These are phyloP conservation scores for Phengaris alcon DNA, from an alignment of 2,888 invertebrate species.

Conservation along the genomic window DNA sequence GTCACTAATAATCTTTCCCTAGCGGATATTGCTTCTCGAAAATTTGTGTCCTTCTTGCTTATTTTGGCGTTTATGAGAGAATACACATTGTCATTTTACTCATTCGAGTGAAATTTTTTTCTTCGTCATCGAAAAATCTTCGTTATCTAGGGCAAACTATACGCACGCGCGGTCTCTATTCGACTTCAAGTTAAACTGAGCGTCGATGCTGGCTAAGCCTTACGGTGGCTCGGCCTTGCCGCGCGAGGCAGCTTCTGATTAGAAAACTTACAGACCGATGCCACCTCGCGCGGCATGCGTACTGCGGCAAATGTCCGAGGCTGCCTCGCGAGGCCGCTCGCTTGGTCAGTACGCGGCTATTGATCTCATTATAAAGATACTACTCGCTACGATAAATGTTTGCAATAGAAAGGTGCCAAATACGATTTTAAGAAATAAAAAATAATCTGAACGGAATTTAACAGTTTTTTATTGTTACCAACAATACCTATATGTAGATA, in stretches of 20 bases:
- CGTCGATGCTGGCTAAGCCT: constrained; percentile 8
- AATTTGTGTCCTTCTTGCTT: constrained; percentile 32
- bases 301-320: background rate
- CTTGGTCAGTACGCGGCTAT: background rate
- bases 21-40: no score
- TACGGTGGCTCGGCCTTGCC: background rate
- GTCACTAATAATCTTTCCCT: no score
- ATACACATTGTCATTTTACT: constrained; percentile 24
- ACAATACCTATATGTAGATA: no score
- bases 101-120: constrained; percentile 25
- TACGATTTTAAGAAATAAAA: no score
- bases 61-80: constrained; percentile 35
- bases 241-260: background rate
- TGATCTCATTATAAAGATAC: background rate
- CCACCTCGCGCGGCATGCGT: no score
- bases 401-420: no score
- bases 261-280: background rate
- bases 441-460: no score
- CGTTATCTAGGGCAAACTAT: background rate
- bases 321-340: background rate
- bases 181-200: constrained; percentile 28
- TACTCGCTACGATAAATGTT: no score
- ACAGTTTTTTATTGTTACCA: no score
- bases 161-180: constrained; percentile 29
- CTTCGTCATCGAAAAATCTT: constrained; percentile 27